phyloP scores from a whole-genome alignment of 1,140 invertebrate species.

The Paracyclopina nana region DNA sequence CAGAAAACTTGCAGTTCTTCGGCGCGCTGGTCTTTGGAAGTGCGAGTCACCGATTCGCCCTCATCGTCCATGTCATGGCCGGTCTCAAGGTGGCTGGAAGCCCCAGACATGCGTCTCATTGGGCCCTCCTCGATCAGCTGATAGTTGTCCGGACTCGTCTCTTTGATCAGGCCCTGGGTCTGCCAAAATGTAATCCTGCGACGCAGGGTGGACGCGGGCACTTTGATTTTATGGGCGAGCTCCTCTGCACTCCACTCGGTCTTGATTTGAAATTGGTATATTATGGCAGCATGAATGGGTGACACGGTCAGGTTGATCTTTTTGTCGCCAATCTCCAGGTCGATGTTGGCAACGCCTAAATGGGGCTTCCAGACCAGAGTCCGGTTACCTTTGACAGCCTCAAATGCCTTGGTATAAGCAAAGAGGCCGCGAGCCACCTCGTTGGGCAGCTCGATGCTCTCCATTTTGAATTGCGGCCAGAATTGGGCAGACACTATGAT shows the following conservation, averaged over 20 bases:
- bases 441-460: slow-evolving; percentile 69
- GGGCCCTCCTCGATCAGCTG: slow-evolving; percentile 6
- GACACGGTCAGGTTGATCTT: slow-evolving; percentile 63
- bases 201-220: slow-evolving; percentile 55
- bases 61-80: slow-evolving; percentile 83
- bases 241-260: slow-evolving; percentile 46
- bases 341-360: slow-evolving; percentile 70
- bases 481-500: slow-evolving; percentile 94
- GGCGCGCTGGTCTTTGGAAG: slow-evolving; percentile 72
- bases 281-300: slow-evolving; percentile 79
- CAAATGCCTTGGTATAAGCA: slow-evolving; percentile 73
- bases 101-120: neutral
- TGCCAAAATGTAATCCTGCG: slow-evolving; percentile 80
- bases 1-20: slow-evolving; percentile 67
- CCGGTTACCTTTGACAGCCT: slow-evolving; percentile 69
- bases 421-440: slow-evolving; percentile 58
- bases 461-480: slow-evolving; percentile 87
- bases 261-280: slow-evolving; percentile 82
- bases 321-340: slow-evolving; percentile 67
- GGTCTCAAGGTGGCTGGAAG: neutral
- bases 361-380: slow-evolving; percentile 85
- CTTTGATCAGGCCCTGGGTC: slow-evolving; percentile 30
- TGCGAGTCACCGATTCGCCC: slow-evolving; percentile 73
- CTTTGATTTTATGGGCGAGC: slow-evolving; percentile 56
- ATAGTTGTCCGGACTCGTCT: slow-evolving; percentile 4